A percentile compares a stretch with the other conserved stretches of the same genome.
Evolutionary conservation across 2,797 vertebrate genomes (phyloP).

Genomic region (Syngnathus rostellatus): DNA sequence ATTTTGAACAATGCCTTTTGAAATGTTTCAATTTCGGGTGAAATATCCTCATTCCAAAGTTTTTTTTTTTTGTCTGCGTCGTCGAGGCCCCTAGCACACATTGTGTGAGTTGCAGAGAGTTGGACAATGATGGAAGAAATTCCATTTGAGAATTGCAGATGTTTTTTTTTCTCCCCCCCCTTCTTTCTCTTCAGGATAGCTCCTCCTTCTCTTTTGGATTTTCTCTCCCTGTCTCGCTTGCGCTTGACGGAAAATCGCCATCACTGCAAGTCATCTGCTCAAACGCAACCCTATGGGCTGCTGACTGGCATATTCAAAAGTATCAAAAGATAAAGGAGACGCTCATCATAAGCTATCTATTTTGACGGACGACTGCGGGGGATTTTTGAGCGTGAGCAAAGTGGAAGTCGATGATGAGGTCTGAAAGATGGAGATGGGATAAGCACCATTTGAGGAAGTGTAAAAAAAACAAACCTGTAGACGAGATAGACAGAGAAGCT

Average conservation of each 20-base stretch:
- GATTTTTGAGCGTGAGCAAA: neutral
- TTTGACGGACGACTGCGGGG: neutral
- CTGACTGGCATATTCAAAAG: conserved; percentile 6
- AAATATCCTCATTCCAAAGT: neutral
- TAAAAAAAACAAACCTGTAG: conserved; percentile 2
- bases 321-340: too few relatives aligned
- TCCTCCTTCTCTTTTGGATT: conserved; percentile 44
- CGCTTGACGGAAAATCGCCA: conserved; percentile 67
- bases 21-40: neutral
- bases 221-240: conserved; percentile 19
- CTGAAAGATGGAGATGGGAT: neutral
- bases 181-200: conserved; percentile 66
- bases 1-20: neutral
- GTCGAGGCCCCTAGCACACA: neutral
- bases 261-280: conserved; percentile 52
- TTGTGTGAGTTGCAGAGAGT: conserved; percentile 5
- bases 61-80: neutral
- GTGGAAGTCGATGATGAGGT: neutral
- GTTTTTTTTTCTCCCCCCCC: conserved; percentile 48
- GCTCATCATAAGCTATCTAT: neutral
- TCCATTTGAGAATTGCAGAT: conserved; percentile 68
- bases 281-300: neutral
- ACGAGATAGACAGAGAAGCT: conserved; percentile 16
- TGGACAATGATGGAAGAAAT: conserved; percentile 69
- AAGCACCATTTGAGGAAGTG: conserved; percentile 6